These are phyloP conservation scores for Hemithea aestivaria DNA, from an alignment of 2,888 invertebrate species.

Conservation along the genomic window DNA sequence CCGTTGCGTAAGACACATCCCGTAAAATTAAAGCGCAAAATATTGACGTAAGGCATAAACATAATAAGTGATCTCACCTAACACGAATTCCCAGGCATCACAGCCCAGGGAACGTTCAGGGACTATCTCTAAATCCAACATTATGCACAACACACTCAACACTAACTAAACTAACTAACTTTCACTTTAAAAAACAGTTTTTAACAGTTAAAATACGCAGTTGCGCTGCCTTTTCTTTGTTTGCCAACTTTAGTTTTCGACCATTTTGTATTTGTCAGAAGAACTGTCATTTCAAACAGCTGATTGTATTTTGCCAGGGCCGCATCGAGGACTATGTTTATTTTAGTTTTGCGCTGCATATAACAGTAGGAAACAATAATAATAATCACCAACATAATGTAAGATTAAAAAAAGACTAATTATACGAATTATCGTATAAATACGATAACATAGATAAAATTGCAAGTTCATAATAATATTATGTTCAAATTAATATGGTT, in stretches of 20 bases:
- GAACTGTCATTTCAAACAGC: slow-evolving; percentile 80
- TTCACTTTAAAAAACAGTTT: slow-evolving; percentile 65
- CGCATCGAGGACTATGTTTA: slow-evolving; percentile 33
- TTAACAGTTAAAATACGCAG: slow-evolving; percentile 62
- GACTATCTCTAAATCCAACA: slow-evolving; percentile 98
- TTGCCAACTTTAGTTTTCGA: slow-evolving; percentile 80
- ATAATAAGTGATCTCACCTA: slow-evolving; percentile 84
- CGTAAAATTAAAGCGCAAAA: slow-evolving; percentile 75
- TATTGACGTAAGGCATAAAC: slow-evolving; percentile 73
- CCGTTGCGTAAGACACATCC: slow-evolving; percentile 68
- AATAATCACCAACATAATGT: too few species aligned
- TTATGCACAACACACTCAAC: slow-evolving; percentile 84
- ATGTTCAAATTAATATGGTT: too few species aligned
- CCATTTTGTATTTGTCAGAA: slow-evolving; percentile 80
- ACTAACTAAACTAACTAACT: slow-evolving; percentile 85
- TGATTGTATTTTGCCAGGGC: slow-evolving; percentile 75
- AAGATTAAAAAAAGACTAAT: too few species aligned
- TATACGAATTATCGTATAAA: too few species aligned
- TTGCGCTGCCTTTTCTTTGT: slow-evolving; percentile 77
- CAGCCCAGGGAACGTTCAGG: slow-evolving; percentile 97
- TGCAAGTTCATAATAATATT: too few species aligned
- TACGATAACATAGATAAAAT: too few species aligned
- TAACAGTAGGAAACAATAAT: too few species aligned
- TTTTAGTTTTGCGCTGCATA: neutral
- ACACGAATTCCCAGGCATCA: slow-evolving; percentile 98